Evolutionary conservation across 2,797 vertebrate genomes (phyloP).

Genomic region (Channallabes apus): DNA sequence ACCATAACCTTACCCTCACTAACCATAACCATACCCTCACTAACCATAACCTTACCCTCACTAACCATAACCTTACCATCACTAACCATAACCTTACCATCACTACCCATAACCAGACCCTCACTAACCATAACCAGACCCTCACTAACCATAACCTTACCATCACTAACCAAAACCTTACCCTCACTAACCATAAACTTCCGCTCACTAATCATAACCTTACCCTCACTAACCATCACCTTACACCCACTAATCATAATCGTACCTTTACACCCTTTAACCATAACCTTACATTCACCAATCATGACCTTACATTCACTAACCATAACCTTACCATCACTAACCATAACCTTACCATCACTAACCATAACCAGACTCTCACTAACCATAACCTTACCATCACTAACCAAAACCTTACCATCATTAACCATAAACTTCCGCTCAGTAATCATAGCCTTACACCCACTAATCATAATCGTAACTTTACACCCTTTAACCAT

Average conservation of each 20-base stretch:
- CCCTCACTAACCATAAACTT: not conserved
- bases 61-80: not conserved
- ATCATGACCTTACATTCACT: not conserved
- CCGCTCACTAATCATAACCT: not conserved
- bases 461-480: not conserved
- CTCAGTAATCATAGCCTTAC: not conserved
- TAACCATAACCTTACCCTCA: not conserved
- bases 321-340: not conserved
- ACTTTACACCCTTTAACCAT: not conserved
- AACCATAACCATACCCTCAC: too few relatives aligned
- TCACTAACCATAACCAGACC: not conserved
- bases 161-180: not conserved
- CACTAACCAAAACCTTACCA: too few relatives aligned
- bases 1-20: not conserved
- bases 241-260: not conserved
- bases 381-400: not conserved
- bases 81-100: not conserved
- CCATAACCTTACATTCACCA: not conserved
- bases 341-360: not conserved
- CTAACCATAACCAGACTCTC: too few relatives aligned
- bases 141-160: not conserved
- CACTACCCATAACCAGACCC: not conserved
- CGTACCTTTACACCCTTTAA: not conserved
- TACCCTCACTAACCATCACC: not conserved
- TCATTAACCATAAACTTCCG: rapidly evolving